phyloP scores from a whole-genome alignment of 2,113 vertebrate genomes.

The Caretta caretta region DNA sequence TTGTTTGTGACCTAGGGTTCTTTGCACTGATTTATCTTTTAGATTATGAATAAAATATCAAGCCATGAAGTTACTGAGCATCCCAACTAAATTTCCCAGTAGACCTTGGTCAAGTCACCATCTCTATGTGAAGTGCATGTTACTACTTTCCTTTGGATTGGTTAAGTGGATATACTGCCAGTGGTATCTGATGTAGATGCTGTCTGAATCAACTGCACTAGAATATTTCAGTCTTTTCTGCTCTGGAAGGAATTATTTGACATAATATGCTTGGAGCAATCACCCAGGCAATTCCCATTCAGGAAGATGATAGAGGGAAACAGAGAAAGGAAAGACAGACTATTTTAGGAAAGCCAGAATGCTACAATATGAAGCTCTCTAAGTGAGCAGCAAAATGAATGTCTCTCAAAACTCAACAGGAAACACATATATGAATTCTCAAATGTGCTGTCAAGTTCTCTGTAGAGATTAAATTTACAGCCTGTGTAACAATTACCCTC shows the following conservation, averaged over 20 bases:
- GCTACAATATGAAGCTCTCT: neutral
- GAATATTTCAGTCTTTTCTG: neutral
- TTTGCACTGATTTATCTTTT: neutral
- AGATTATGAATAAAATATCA: neutral
- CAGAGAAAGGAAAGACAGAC: neutral
- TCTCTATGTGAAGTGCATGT: neutral
- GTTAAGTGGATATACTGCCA: neutral
- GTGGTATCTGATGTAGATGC: neutral
- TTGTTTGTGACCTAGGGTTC: neutral
- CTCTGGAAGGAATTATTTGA: neutral
- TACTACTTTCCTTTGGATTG: neutral
- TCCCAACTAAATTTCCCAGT: neutral
- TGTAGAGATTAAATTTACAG: neutral
- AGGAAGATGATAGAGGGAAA: neutral
- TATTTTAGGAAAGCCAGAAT: neutral
- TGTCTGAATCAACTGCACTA: neutral
- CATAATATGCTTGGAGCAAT: neutral
- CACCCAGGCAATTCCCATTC: neutral
- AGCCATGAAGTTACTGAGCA: neutral
- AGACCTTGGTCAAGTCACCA: neutral
- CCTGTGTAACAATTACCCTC: neutral
- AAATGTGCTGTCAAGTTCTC: neutral
- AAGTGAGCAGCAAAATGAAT: neutral
- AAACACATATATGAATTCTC: neutral
- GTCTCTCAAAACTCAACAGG: neutral